Base-by-base conservation (phyloP, 2,888 invertebrate genomes). In the Heteromurus nitidus region DNA sequence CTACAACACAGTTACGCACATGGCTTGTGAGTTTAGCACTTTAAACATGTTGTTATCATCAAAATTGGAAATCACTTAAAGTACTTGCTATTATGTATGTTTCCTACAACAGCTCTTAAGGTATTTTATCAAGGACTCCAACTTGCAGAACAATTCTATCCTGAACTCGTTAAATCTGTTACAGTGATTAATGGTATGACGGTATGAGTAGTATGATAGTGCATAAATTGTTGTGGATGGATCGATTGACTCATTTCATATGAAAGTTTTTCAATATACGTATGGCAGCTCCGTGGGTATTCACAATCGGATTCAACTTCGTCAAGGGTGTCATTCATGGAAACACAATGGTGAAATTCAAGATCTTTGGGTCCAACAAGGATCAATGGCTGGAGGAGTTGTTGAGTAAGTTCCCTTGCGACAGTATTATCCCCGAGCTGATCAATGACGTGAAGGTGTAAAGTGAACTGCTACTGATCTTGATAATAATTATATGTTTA, bases 251-350 rank as follows among this genome's bases (percentile, higher is more conserved):
- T n/a, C n/a, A n/a, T n/a, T n/a, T n/a, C 22, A 36, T 13, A 22
- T 55, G 28, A 20, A n/a, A n/a, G n/a, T n/a, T n/a, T n/a, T n/a
- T n/a, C n/a, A n/a, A n/a, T n/a, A n/a, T n/a, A n/a, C 53, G 30
- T 24, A 22, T 75, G 47, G 50, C 30, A 81, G 80, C 80, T 47
- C 80, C 80, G 18, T 81, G 80, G 80, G 69, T 81, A 5, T 81
- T 81, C 58, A 64, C 74, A 0, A 50, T 81, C 11, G 80, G 80
- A n/a, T 81, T 58, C 36, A 81, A 62, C 20, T 69, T 81, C 30
- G 50, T 81, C 44, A 81, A 81, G 22, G 42, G 68, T 5, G 64
- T 75, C 22, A 69, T 81, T 18, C 30, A 62, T n/a, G 60, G 64
- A 28, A 74, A 42, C 5, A 81, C 80, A 1, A 74, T 75, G 74